These are phyloP conservation scores for Galemys pyrenaicus DNA, from an alignment of 2,113 vertebrate species.

Conservation along the genomic window DNA sequence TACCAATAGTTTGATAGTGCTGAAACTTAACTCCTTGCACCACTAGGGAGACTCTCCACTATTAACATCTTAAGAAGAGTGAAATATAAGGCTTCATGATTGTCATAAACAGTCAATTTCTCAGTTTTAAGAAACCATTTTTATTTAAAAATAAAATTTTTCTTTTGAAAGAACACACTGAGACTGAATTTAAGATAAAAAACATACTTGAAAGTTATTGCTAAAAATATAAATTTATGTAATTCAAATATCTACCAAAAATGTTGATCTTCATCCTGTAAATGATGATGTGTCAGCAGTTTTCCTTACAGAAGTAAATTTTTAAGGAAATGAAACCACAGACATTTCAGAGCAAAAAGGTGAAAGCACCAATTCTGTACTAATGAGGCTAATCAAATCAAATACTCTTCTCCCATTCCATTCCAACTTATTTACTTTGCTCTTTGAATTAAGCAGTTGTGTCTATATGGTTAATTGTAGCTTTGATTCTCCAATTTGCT, in stretches of 20 bases:
- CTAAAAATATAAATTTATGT: background rate
- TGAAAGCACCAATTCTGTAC: slow-evolving; percentile 56
- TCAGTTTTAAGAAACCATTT: background rate
- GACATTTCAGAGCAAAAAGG: slow-evolving; percentile 29
- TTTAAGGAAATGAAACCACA: slow-evolving; percentile 63
- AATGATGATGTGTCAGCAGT: slow-evolving; percentile 37
- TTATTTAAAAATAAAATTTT: slow-evolving; percentile 29
- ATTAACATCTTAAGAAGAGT: background rate
- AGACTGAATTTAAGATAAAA: background rate
- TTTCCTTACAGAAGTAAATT: slow-evolving; percentile 20
- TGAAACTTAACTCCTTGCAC: too few species aligned
- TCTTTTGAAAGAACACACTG: background rate
- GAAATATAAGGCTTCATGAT: background rate
- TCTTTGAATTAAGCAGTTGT: slow-evolving; percentile 83
- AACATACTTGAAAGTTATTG: background rate
- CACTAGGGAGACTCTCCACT: too few species aligned
- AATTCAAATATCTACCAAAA: background rate
- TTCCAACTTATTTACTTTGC: slow-evolving; percentile 77
- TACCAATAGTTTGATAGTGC: too few species aligned
- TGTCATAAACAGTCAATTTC: background rate
- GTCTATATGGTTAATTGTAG: slow-evolving; percentile 83
- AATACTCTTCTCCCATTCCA: slow-evolving; percentile 71
- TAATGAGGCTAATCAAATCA: slow-evolving; percentile 80
- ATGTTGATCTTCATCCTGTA: background rate
- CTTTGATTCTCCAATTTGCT: slow-evolving; percentile 84